Base-by-base conservation (phyloP, 1,140 invertebrate species). In the Drosophila elegans region DNA sequence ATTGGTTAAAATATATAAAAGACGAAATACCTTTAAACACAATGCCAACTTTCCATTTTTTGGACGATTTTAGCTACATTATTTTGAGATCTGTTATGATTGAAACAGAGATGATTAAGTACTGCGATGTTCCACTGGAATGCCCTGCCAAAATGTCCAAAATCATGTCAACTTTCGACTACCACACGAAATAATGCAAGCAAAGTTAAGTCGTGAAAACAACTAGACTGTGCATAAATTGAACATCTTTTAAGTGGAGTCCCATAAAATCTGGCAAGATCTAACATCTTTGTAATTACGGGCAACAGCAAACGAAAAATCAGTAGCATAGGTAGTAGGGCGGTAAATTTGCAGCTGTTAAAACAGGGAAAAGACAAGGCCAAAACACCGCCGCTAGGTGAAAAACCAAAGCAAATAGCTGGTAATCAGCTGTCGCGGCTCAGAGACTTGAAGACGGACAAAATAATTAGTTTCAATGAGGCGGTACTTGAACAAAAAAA, bases 391-490 rank as follows among this genome's bases (percentile, higher is more conserved):
- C 53, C 54, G 61, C 38, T 45, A 61, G 44, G 41, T 76, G 55
- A 48, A 63, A 78, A 78, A 74, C 75, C 48, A 76, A 80, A 81
- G 64, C 82, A 89, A 88, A 84, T 72, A 83, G 71, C 79, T 64
- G 79, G 84, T 80, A 89, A 84, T 88, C 80, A 89, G 80, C 84
- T 76, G 82, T 46, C 68, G 39, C 55, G 57, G 54, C 66, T 45
- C 56, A 45, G 13, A 74, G 54, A 36, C 59, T 41, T 13, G 16
- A 45, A 51, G 52, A 56, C 60, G 45, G 52, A 82, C 69, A 57
- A 77, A 77, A 84, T 80, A 88, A 89, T 89, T 88, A 84, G 79
- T 80, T 89, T 67, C 72, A 88, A 79, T 73, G 66, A 72, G 52
- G 27, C 55, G 45, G 78, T 73, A 83, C 83, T 88, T 63, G 74